A percentile compares a stretch with the other conserved stretches of the same genome.
These are phyloP conservation scores for Ptilorrhoa leucosticta DNA, from an alignment of 2,113 vertebrate genomes.

Conservation along the genomic window DNA sequence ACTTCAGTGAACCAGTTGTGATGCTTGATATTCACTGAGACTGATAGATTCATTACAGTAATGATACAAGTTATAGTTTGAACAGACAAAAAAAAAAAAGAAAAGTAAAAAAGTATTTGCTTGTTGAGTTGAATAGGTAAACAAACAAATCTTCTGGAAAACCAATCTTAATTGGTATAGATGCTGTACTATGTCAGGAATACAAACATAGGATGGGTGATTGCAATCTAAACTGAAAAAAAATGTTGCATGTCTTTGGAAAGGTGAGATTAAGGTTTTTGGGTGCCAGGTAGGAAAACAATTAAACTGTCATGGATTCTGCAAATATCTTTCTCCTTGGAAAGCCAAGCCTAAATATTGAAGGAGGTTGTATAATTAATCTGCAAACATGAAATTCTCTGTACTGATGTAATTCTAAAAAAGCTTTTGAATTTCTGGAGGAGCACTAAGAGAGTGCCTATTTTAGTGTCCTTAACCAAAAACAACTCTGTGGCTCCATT, in stretches of 20 bases:
- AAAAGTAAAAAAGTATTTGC: neutral
- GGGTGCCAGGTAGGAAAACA: neutral
- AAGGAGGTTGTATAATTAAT: neutral
- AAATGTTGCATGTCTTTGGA: neutral
- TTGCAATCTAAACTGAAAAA: neutral
- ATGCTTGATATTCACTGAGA: neutral
- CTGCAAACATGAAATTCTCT: neutral
- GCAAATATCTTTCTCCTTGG: neutral
- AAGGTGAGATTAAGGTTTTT: neutral
- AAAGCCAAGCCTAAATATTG: neutral
- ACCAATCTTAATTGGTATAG: neutral
- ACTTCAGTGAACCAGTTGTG: neutral
- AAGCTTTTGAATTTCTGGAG: neutral
- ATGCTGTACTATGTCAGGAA: neutral
- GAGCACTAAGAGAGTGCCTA: neutral
- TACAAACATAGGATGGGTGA: neutral
- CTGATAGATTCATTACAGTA: neutral
- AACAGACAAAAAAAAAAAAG: neutral
- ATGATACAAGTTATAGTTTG: neutral
- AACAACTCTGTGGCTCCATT: neutral
- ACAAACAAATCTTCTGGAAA: neutral
- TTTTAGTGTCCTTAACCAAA: neutral
- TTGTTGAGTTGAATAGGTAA: neutral
- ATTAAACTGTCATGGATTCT: neutral
- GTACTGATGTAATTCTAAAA: neutral